Evolutionary conservation across 2,888 invertebrate species (phyloP).

Genomic region (Troglohyphantes excavatus): DNA sequence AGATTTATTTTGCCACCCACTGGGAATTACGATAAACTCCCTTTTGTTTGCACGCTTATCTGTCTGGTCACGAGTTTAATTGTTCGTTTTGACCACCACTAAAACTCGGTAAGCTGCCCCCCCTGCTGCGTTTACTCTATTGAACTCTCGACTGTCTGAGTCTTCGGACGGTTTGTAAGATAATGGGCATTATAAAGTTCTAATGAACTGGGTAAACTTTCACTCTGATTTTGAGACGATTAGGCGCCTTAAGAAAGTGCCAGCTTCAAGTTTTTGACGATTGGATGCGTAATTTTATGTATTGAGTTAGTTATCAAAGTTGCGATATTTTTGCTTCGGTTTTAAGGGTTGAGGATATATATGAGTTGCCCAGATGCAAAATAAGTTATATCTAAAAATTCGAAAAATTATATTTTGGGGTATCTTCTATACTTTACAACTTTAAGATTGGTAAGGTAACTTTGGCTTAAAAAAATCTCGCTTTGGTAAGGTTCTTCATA

Average conservation of each 20-base stretch:
- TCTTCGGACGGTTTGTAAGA: not conserved
- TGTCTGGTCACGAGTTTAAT: not conserved
- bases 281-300: no score
- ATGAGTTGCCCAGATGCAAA: no score
- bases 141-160: not conserved
- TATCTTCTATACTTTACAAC: no score
- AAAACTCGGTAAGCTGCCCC: not conserved
- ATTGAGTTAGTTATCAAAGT: no score
- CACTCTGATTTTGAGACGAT: not conserved
- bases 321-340: no score
- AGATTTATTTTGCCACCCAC: not conserved
- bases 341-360: no score
- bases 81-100: not conserved
- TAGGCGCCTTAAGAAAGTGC: not conserved
- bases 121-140: not conserved
- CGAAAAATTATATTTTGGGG: no score
- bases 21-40: not conserved
- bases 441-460: no score
- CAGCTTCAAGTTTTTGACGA: not conserved
- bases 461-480: no score
- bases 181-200: conserved; percentile 3
- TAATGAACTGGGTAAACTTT: conserved; percentile 1
- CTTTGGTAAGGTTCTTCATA: no score
- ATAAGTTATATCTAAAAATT: no score
- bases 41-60: not conserved